These are phyloP conservation scores for Drosophila pseudotakahashii DNA, from an alignment of 2,888 invertebrate species.

Conservation along the genomic window DNA sequence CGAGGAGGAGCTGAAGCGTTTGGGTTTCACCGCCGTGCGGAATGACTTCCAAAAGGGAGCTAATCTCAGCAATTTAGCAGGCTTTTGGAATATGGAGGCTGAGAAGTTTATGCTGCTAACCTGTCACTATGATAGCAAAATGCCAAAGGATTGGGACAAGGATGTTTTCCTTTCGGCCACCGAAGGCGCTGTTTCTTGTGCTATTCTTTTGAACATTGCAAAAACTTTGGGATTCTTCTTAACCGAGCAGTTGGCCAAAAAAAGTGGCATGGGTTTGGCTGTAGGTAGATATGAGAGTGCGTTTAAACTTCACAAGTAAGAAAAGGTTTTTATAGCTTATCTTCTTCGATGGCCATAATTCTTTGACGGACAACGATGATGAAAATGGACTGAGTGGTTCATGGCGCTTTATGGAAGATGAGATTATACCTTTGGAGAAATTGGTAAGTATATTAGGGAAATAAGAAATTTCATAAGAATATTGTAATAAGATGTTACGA, in stretches of 20 bases:
- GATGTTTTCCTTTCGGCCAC: constrained; percentile 87
- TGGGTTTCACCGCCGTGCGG: constrained; percentile 38
- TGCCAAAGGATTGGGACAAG: constrained; percentile 81
- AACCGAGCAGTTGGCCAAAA: constrained; percentile 85
- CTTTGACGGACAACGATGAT: constrained; percentile 92
- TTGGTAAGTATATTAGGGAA: constrained; percentile 86
- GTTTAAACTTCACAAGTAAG: constrained; percentile 74
- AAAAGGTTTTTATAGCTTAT: constrained; percentile 89
- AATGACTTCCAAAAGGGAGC: constrained; percentile 71
- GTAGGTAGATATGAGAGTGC: constrained; percentile 14
- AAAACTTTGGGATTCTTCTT: constrained; percentile 85
- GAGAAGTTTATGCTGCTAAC: constrained; percentile 87
- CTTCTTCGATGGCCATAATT: constrained; percentile 99
- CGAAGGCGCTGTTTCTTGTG: constrained; percentile 98
- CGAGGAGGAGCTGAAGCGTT: constrained; percentile 6
- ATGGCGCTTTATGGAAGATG: constrained; percentile 91
- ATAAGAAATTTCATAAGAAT: neutral
- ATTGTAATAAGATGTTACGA: neutral
- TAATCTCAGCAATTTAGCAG: constrained; percentile 87
- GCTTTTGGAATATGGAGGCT: constrained; percentile 88
- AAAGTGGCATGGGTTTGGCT: constrained; percentile 63
- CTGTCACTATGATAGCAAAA: constrained; percentile 92
- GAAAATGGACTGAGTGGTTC: constrained; percentile 97
- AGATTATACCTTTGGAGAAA: constrained; percentile 84
- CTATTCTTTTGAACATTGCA: constrained; percentile 93